Base-by-base conservation (phyloP, 2,113 vertebrate species). In the Charadrius vociferus region DNA sequence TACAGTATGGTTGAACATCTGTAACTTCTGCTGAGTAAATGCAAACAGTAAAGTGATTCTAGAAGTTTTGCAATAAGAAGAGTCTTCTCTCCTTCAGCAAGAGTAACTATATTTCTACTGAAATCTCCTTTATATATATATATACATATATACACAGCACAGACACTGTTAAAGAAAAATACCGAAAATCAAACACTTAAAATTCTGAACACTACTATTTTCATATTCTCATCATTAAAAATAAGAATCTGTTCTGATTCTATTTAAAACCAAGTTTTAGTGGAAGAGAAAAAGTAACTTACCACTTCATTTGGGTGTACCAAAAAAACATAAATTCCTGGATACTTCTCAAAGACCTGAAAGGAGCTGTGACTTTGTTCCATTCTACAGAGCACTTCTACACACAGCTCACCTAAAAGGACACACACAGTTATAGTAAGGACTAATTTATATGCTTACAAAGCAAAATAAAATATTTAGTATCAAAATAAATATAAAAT, bases 301-400 rank as follows among this genome's bases (percentile, higher is more conserved):
- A 99, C 99, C 95, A 88, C 97, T 94, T 99, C 99, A 93, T 99
- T 98, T 6, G 98, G 99, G 72, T 99, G 99, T 4, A 99, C 99
- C 82, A 99, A 94, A 67, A 99, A 98, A 56, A 99, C 93, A 86
- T 99, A 99, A 91, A 98, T 99, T 26, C 99, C 99, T 23, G 98
- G 98, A 83, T 98, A 98, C 77, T 99, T 99, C 43, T 98, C 98
- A 92, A 97, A 98, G 43, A 99, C 98, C 77, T 98, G 98, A 93
- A 99, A 98, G 71, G 98, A 97, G 72, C 82, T 97, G 10, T 98
- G 98, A 27, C 95, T 93, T 55, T 97, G 95, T 80, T 99, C 98
- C 98, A 99, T 98, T 80, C 96, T 98, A 65, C 97, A 98, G 58
- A 99, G 98, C 20, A 97, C 99, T 72, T 98, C 98, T 19, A 99